A percentile compares a stretch with the other conserved stretches of the same genome.
These are phyloP conservation scores for Chrysochloris asiatica DNA, from an alignment of 2,113 vertebrate species.

Conservation along the genomic window DNA sequence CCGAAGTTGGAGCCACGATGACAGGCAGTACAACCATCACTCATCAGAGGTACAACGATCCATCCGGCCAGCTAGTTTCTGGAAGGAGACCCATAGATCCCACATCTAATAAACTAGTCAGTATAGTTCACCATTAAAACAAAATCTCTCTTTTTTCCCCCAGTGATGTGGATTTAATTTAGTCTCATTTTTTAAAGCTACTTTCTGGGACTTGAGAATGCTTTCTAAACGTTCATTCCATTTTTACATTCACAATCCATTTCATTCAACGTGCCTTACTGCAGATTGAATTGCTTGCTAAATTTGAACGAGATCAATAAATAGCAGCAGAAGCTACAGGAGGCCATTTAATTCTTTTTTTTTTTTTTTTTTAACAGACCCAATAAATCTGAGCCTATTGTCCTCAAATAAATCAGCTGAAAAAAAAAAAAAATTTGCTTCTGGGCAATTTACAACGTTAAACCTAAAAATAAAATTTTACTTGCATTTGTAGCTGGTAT, in stretches of 20 bases:
- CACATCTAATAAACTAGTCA: constrained; percentile 30
- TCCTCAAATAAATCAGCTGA: constrained; percentile 73
- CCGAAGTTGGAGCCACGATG: not conserved
- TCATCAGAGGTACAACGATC: not conserved
- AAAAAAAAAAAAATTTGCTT: constrained; percentile 66
- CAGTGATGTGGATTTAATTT: constrained; percentile 74
- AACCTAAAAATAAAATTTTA: constrained; percentile 76
- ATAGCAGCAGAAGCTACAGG: constrained; percentile 73
- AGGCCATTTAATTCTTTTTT: constrained; percentile 70
- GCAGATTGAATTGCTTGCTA: constrained; percentile 70
- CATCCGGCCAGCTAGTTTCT: not conserved
- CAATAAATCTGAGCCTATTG: constrained; percentile 69
- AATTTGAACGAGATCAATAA: constrained; percentile 76
- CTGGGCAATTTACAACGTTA: constrained; percentile 68
- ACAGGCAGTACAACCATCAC: not conserved
- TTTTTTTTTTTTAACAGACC: constrained; percentile 63
- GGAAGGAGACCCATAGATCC: constrained; percentile 6
- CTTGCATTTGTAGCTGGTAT: constrained; percentile 65
- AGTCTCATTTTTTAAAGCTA: constrained; percentile 73
- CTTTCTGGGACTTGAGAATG: constrained; percentile 72
- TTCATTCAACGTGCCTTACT: constrained; percentile 64
- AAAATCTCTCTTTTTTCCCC: constrained; percentile 40
- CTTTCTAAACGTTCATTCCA: constrained; percentile 70
- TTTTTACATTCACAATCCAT: constrained; percentile 67
- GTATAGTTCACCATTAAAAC: constrained; percentile 63